Evolutionary conservation across 2,113 vertebrate species (phyloP).

Genomic region (Podarcis cretensis): DNA sequence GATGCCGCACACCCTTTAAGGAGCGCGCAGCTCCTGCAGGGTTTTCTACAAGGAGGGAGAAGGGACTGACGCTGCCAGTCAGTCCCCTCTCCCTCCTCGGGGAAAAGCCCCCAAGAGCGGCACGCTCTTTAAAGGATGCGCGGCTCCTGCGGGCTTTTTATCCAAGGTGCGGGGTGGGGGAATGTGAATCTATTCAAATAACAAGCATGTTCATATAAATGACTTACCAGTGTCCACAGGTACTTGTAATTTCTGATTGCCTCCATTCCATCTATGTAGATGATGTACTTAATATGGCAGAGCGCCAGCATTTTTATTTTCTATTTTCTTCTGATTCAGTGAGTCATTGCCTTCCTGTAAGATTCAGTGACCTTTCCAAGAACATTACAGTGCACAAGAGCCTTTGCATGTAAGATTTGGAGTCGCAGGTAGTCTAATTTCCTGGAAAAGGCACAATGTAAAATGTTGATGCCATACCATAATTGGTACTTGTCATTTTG

Average conservation of each 20-base stretch:
- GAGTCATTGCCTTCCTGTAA: neutral
- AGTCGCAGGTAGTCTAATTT: neutral
- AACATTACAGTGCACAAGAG: neutral
- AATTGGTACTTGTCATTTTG: neutral
- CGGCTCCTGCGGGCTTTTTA: too few relatives aligned
- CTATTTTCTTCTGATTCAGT: neutral
- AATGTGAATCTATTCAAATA: constrained; percentile 9
- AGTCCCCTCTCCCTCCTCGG: too few relatives aligned
- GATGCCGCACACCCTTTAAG: too few relatives aligned
- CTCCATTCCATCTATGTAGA: neutral
- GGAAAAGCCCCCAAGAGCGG: too few relatives aligned
- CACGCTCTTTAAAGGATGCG: too few relatives aligned
- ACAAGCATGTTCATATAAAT: constrained; percentile 9
- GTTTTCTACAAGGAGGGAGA: too few relatives aligned
- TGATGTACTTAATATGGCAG: neutral
- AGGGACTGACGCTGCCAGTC: too few relatives aligned
- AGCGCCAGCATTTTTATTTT: neutral
- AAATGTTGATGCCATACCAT: neutral
- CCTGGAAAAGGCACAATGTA: neutral
- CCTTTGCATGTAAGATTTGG: neutral
- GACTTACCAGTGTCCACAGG: constrained; percentile 22
- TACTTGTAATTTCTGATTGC: constrained; percentile 19
- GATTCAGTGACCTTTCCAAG: neutral
- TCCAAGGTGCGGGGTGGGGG: too few relatives aligned
- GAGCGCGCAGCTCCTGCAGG: too few relatives aligned